phyloP scores from a whole-genome alignment of 2,888 invertebrate genomes.

The Agonopterix heracliana region DNA sequence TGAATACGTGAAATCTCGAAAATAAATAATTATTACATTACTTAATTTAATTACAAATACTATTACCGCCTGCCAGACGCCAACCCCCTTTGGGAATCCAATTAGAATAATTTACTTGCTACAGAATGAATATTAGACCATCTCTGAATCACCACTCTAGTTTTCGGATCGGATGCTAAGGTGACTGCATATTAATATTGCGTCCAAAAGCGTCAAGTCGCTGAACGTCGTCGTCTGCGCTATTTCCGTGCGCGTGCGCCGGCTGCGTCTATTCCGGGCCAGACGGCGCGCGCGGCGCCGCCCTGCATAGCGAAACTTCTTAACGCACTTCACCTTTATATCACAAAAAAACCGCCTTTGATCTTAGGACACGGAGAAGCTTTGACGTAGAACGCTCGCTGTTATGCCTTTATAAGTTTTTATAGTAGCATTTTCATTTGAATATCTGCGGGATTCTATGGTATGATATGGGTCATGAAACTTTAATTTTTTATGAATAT shows the following conservation, averaged over 20 bases:
- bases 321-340: constrained; percentile 45
- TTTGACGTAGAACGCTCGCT: not conserved
- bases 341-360: constrained; percentile 40
- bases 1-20: no score
- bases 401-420: not conserved
- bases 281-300: constrained; percentile 37
- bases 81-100: no score
- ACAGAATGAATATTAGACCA: no score
- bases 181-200: constrained; percentile 47
- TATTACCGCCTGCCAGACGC: no score
- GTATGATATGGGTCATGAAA: no score
- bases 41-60: no score
- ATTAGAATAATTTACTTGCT: no score
- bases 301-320: constrained; percentile 31
- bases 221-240: constrained; percentile 45
- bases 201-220: constrained; percentile 40
- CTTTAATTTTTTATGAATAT: no score
- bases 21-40: no score
- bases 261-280: constrained; percentile 35
- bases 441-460: no score
- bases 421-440: no score
- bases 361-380: constrained; percentile 19
- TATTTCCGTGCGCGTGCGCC: constrained; percentile 37
- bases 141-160: no score
- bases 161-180: constrained; percentile 23